Percentiles rank a stretch among this genome's conserved stretches.
phyloP scores from a whole-genome alignment of 64 coral and sea anemone genomes.

The Acropora tenuis region DNA sequence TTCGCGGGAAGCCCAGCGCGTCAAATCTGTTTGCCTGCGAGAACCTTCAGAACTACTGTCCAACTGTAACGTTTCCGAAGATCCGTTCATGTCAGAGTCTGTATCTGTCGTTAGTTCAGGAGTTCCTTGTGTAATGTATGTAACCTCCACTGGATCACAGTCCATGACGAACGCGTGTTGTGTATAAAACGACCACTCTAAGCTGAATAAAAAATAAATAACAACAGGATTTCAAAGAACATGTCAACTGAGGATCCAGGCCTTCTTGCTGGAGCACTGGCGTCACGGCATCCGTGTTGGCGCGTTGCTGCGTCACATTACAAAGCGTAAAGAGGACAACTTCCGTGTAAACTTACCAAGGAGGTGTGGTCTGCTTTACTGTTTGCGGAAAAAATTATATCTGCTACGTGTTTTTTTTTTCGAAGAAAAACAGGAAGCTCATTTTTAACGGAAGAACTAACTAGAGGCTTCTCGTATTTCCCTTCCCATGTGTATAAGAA shows the following conservation, averaged over 20 bases:
- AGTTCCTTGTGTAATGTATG: constrained; percentile 33
- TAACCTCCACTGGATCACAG: constrained; percentile 6
- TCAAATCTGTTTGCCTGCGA: constrained; percentile 11
- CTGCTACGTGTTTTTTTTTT: neutral
- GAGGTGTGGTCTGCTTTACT: too few species aligned
- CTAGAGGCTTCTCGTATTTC: neutral
- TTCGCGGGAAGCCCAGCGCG: constrained; percentile 59
- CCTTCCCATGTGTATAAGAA: neutral
- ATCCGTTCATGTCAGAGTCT: constrained; percentile 15
- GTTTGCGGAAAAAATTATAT: neutral
- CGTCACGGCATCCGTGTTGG: neutral
- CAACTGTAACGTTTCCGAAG: neutral
- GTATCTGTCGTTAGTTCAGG: constrained; percentile 24
- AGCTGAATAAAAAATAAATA: too few species aligned
- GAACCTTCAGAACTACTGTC: constrained; percentile 2
- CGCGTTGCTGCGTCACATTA: neutral
- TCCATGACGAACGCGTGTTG: neutral
- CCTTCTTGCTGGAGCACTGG: neutral
- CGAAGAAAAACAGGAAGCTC: neutral
- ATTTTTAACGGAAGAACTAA: neutral
- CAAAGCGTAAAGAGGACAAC: neutral
- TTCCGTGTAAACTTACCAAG: too few species aligned
- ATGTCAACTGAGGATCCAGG: neutral
- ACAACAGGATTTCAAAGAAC: too few species aligned
- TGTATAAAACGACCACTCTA: neutral